Percentiles rank a stretch among this genome's conserved stretches.
phyloP scores from a whole-genome alignment of 2,888 invertebrate species.

The Xestia sexstrigata region DNA sequence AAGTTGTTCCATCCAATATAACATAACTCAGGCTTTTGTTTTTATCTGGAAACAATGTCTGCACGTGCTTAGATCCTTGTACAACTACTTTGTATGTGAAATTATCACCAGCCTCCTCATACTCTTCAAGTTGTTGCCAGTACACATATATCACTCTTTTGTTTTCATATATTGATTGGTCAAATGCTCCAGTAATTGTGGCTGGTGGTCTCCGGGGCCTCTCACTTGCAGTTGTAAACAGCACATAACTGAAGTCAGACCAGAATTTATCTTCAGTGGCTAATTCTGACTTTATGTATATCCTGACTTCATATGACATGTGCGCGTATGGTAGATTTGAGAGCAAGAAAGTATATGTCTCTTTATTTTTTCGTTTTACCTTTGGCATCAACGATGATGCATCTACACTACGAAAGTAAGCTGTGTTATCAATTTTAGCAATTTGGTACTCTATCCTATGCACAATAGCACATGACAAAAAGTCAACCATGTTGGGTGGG shows the following conservation, averaged over 20 bases:
- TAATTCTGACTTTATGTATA: constrained; percentile 91
- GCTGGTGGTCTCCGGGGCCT: constrained; percentile 93
- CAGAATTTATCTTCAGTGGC: constrained; percentile 91
- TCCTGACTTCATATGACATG: constrained; percentile 93
- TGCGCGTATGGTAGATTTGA: constrained; percentile 92
- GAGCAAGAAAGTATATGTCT: constrained; percentile 85
- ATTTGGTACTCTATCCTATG: constrained; percentile 88
- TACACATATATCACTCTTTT: constrained; percentile 93
- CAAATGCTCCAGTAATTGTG: constrained; percentile 94
- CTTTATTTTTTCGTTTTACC: constrained; percentile 65
- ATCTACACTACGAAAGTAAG: constrained; percentile 84
- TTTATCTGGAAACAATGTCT: constrained; percentile 83
- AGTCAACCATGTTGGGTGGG: constrained; percentile 80
- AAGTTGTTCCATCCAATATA: constrained; percentile 88
- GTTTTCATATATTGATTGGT: constrained; percentile 89
- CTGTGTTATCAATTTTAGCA: constrained; percentile 85
- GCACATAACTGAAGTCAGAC: constrained; percentile 92
- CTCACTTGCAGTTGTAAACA: constrained; percentile 91
- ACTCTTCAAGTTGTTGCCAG: constrained; percentile 94
- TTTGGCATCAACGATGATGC: constrained; percentile 77
- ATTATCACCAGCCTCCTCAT: constrained; percentile 93
- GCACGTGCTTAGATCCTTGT: constrained; percentile 77
- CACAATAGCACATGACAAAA: constrained; percentile 80
- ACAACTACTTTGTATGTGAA: constrained; percentile 93
- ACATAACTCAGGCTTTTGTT: constrained; percentile 91